Evolutionary conservation across 2,888 invertebrate species (phyloP), one percentile per base, ranked within the genome.

Genomic region (Meteorus colon): DNA sequence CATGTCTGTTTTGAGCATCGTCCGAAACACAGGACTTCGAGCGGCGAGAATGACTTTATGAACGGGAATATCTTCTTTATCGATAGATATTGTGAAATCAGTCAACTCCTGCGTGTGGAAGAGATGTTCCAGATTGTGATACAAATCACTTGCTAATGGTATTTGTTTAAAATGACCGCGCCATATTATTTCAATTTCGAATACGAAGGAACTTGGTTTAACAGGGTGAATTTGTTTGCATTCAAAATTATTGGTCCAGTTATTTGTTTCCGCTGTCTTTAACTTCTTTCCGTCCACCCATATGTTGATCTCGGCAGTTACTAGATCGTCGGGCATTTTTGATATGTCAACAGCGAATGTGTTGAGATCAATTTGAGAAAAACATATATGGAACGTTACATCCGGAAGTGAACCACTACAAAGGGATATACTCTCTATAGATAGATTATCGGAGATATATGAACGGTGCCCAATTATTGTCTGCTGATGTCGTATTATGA

Each of bases 1-100:
- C 31, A 55, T 16, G 34, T n/a, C 14, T 4, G 34, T 16, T 37
- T 24, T 10, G 1, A 71, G 27, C 10, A 34, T 71, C 10, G 34
- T 4, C 2, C 19, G 24, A 60, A 71, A 71, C 1, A 71, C 60
- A 37, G 60, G 60, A 37, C 70, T 71, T 10, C 60, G 34, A 27
- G 60, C 34, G 24, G 37, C 59, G 19, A 71, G 29, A 19, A 71
- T 41, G 5, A 71, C 10, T 60, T 37, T 31, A 27, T 71, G 70
- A 4, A 59, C 70, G n/a, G 29, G 70, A 24, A 71, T 24, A 31
- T 37, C 41, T 60, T 59, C 16, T 4, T 34, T 41, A 29, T 27
- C 37, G 4, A 60, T 27, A 8, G 8, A 3, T 27, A 68, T 48
- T 29, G 19, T 51, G 29, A 51, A 10, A 51, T 68, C 68, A 29